Evolutionary conservation across 2,888 invertebrate genomes (phyloP), one percentile per base, ranked within the genome.

Genomic region (Dastarcus helophoroides): DNA sequence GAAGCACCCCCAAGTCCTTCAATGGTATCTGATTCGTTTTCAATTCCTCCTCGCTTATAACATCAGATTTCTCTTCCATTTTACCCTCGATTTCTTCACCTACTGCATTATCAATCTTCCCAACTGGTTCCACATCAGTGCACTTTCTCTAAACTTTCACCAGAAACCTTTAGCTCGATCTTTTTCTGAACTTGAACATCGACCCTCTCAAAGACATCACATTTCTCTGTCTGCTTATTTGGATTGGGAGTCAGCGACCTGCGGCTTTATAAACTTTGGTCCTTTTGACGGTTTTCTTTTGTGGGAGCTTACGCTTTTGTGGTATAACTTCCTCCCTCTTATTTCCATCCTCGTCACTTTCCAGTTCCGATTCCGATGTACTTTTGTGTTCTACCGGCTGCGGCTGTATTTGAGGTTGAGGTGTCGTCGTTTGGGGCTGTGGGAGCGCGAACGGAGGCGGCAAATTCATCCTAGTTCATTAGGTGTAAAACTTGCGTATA

Each of bases 381-480:
- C 39, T 39, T 30, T 29, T 32, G 33, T 33, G 16, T 35, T 34
- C 26, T 26, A 26, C 31, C 28, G 27, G 37, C 36, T 13, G 42
- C 35, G 19, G 31, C 3, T 51, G 68, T 2, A 67, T 51, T 43
- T 39, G 42, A 58, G 33, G 67, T 59, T 22, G 65, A 44, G 32
- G 43, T n/a, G 38, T 38, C 32, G 53, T 56, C n/a, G n/a, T n/a
- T n/a, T n/a, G n/a, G n/a, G n/a, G n/a, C n/a, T n/a, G n/a, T n/a
- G n/a, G n/a, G 34, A 54, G 50, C 9, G 57, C 69, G 62, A 94
- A 93, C 1, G 94, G 94, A 23, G 79, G 73, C 10, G 83, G 79
- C 27, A 94, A 60, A 56, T 82, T 84, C 89, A 94, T 89, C 62
- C 82, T 84, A 56, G n/a, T 94, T 94, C 93, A 94, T 93, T 30